Evolutionary conservation across 2,888 invertebrate species (phyloP).

Genomic region (Cryptocephalus moraei): DNA sequence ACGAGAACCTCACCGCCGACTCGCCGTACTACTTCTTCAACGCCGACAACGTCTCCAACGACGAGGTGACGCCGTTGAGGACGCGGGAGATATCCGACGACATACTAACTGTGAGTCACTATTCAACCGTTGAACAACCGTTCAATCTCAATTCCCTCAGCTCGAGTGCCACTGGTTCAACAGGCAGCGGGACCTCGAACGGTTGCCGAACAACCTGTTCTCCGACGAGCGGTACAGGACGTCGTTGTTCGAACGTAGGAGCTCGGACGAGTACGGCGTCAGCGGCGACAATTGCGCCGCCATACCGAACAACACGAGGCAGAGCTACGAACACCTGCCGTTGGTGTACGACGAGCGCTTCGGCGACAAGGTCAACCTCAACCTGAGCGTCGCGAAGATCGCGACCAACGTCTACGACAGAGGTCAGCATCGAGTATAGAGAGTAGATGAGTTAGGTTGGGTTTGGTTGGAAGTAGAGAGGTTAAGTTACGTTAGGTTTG

Average conservation of each 20-base stretch:
- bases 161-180: constrained; percentile 23
- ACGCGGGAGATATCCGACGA: constrained; percentile 5
- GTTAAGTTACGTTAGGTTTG: no score
- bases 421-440: no score
- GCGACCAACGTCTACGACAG: constrained; percentile 88
- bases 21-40: constrained; percentile 51
- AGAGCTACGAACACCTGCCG: constrained; percentile 42
- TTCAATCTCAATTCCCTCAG: constrained; percentile 6
- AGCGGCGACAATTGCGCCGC: constrained; percentile 16
- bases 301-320: constrained; percentile 12
- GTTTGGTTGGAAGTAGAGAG: no score
- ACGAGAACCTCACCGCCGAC: constrained; percentile 9
- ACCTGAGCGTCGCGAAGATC: constrained; percentile 80
- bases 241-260: constrained; percentile 10
- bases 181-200: constrained; percentile 12
- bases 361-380: constrained; percentile 61
- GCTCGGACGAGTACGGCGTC: constrained; percentile 12
- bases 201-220: constrained; percentile 14
- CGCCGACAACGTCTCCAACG: constrained; percentile 52
- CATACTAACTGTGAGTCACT: constrained; percentile 18
- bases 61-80: constrained; percentile 12
- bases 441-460: no score
- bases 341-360: constrained; percentile 62
- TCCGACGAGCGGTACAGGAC: constrained; percentile 9
- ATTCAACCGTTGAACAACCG: neutral